Evolutionary conservation across 2,113 vertebrate species (phyloP).

Genomic region (Thunnus thynnus): DNA sequence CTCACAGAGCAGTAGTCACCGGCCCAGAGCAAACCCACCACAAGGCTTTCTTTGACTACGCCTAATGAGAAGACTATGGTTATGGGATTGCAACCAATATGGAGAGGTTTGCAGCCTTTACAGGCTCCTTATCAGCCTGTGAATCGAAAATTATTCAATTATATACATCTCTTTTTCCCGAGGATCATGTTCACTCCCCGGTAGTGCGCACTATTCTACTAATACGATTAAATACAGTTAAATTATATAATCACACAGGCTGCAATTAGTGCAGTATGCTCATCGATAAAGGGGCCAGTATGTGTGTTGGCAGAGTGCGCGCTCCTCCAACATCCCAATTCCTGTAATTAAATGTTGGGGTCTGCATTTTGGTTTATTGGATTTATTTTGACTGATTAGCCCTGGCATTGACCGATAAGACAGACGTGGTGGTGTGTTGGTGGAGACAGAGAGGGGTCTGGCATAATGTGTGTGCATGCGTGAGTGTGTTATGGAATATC

Average conservation of each 20-base stretch:
- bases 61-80: conserved; percentile 74
- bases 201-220: conserved; percentile 64
- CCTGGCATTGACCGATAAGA: conserved; percentile 67
- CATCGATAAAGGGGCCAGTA: conserved; percentile 70
- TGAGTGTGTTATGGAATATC: conserved; percentile 25
- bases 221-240: conserved; percentile 81
- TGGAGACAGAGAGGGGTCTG: conserved; percentile 56
- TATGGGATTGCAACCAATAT: conserved; percentile 45
- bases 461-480: conserved; percentile 25
- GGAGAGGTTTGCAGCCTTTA: conserved; percentile 53
- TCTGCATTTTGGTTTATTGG: conserved; percentile 79
- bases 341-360: conserved; percentile 78
- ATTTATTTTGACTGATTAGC: conserved; percentile 77
- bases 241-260: conserved; percentile 75
- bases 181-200: conserved; percentile 51
- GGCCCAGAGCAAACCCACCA: conserved; percentile 51
- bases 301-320: conserved; percentile 58
- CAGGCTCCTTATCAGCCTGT: conserved; percentile 49
- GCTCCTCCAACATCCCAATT: conserved; percentile 69
- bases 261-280: conserved; percentile 69
- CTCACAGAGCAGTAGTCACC: conserved; percentile 54
- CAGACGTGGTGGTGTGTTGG: conserved; percentile 68
- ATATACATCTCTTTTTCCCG: conserved; percentile 65
- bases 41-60: conserved; percentile 75
- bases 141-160: conserved; percentile 75